Evolutionary conservation across 2,797 vertebrate genomes (phyloP).

Genomic region (Scolopax rusticola): DNA sequence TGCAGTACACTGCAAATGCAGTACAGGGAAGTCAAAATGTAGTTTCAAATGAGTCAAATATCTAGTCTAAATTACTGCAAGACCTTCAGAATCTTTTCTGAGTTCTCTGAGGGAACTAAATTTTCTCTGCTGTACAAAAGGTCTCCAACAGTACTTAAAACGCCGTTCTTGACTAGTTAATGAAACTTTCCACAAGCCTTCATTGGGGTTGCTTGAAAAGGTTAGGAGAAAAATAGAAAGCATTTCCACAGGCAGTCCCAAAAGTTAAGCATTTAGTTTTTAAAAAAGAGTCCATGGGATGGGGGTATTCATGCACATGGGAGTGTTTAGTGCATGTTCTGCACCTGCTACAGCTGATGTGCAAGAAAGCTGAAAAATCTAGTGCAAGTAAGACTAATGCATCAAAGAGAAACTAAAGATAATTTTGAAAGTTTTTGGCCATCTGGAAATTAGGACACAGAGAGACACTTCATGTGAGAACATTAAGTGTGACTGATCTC

Average conservation of each 20-base stretch:
- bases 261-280: not conserved
- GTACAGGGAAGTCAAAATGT: not conserved
- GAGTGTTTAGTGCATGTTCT: not conserved
- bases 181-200: not conserved
- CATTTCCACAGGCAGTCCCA: not conserved
- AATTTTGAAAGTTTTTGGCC: not conserved
- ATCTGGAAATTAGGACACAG: not conserved
- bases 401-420: not conserved
- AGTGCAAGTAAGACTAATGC: not conserved
- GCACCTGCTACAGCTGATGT: not conserved
- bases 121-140: not conserved
- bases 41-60: not conserved
- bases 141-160: constrained; percentile 18
- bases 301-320: not conserved
- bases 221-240: not conserved
- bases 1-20: not conserved
- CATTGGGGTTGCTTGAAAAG: not conserved
- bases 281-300: not conserved
- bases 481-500: not conserved
- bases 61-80: not conserved
- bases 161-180: not conserved
- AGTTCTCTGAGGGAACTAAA: not conserved
- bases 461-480: not conserved
- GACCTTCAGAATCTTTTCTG: not conserved
- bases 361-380: not conserved